Evolutionary conservation across 2,797 vertebrate genomes (phyloP), one percentile per base, ranked within the genome.

Genomic region (Erithacus rubecula): DNA sequence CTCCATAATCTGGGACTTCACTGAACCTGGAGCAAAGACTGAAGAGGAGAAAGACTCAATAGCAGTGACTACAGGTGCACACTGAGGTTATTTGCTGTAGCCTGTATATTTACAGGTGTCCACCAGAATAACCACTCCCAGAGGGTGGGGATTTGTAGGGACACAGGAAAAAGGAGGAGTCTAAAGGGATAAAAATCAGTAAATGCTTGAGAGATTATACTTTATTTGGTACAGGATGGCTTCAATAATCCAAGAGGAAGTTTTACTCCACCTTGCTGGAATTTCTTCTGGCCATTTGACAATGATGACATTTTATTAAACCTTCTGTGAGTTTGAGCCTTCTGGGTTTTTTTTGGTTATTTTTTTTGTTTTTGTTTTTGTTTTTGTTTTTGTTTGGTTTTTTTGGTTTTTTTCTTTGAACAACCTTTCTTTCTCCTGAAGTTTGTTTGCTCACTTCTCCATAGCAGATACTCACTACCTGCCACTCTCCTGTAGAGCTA

Each of bases 231-330:
- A 27, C 12, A 55, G 26, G 9, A 55, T 82, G 32, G 32, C 34
- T 72, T 95, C 47, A 87, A 37, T 79, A 78, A 83, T 55, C 19
- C 6, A 4, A 84, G 58, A 59, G 75, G 26, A 34, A 84, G 27
- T 2, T 82, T 90, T 69, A 90, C 59, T 47, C 60, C 63, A 69
- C 27, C 12, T 83, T 88, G 10, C 34, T 70, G 15, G 43, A 52
- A n/a, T 77, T 85, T 68, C 37, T 93, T 82, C 55, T 67, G 41
- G 69, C 34, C 52, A n/a, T 82, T 84, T 64, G 77, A 70, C 9
- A 84, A 47, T 20, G 21, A 8, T 67, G 51, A 76, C 55, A 22
- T 93, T 83, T 93, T 86, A 91, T 91, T 93, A 95, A 92, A 59
- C 7, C 12, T 46, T 9, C 6, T 32, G 5, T 62, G 49, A 39